These are phyloP conservation scores for Drosophila leonis DNA, from an alignment of 2,888 invertebrate genomes.

Conservation along the genomic window DNA sequence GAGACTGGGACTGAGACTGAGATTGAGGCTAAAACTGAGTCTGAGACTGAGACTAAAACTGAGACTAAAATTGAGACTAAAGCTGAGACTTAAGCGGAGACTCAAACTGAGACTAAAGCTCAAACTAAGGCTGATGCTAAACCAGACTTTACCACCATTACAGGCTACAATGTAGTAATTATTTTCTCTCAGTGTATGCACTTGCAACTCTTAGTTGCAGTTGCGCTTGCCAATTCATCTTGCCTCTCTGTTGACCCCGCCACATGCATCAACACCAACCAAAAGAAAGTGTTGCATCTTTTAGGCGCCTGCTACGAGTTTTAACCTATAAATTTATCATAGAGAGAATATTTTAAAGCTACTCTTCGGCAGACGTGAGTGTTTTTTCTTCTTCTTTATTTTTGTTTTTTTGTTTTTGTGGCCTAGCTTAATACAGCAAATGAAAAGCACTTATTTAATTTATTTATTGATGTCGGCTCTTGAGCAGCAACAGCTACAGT, in stretches of 20 bases:
- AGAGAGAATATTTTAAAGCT: slow-evolving; percentile 55
- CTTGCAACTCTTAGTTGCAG: slow-evolving; percentile 33
- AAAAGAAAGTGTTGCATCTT: slow-evolving; percentile 60
- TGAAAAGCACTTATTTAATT: slow-evolving; percentile 31
- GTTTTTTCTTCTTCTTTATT: slow-evolving; percentile 6
- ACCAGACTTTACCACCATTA: too few relatives aligned
- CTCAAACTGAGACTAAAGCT: background rate
- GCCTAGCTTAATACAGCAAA: slow-evolving; percentile 23
- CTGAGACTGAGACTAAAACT: background rate
- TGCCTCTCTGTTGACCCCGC: slow-evolving; percentile 5
- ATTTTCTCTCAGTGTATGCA: slow-evolving; percentile 31
- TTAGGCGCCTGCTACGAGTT: slow-evolving; percentile 46
- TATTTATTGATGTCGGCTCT: slow-evolving; percentile 22
- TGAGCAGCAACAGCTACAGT: background rate
- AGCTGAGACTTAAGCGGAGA: background rate
- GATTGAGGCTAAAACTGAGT: background rate
- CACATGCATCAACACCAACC: slow-evolving; percentile 59
- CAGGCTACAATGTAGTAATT: background rate
- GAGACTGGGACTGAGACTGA: background rate
- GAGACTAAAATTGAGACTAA: background rate
- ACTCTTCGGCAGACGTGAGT: slow-evolving; percentile 31
- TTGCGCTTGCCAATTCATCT: slow-evolving; percentile 9
- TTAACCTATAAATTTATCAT: slow-evolving; percentile 58
- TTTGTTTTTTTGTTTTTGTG: slow-evolving; percentile 11
- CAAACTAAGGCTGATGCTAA: background rate